Evolutionary conservation across 2,888 invertebrate genomes (phyloP).

Genomic region (Parnassius glacialis): DNA sequence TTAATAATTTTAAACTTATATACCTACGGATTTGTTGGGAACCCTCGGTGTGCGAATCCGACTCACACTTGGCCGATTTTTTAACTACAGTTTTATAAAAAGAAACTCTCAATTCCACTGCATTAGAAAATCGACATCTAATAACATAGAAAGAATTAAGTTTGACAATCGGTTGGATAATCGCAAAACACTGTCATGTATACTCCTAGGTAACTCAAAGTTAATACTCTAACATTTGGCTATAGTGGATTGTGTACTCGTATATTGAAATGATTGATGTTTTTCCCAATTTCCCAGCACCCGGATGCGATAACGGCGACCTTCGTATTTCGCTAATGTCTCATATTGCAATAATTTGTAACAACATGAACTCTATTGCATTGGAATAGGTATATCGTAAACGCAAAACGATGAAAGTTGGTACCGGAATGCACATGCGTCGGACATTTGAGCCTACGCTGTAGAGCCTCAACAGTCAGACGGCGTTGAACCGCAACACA

Average conservation of each 20-base stretch:
- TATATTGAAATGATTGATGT: slow-evolving; percentile 25
- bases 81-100: too few species aligned
- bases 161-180: too few species aligned
- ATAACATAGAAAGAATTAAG: too few species aligned
- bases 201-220: too few species aligned
- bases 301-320: slow-evolving; percentile 58
- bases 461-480: slow-evolving; percentile 62
- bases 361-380: slow-evolving; percentile 36
- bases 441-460: slow-evolving; percentile 51
- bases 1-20: too few species aligned
- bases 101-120: too few species aligned
- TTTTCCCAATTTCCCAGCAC: slow-evolving; percentile 27
- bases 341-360: slow-evolving; percentile 13
- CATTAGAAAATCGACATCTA: too few species aligned
- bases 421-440: slow-evolving; percentile 72
- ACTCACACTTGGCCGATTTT: too few species aligned
- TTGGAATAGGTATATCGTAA: slow-evolving; percentile 36
- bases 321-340: slow-evolving; percentile 43
- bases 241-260: slow-evolving; percentile 13
- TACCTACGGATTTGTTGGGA: too few species aligned
- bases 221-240: neutral
- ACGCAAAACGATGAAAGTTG: slow-evolving; percentile 32
- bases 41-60: too few species aligned
- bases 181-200: too few species aligned
- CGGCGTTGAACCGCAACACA: slow-evolving; percentile 66